phyloP scores from a whole-genome alignment of 2,113 vertebrate genomes.

The Myotis davidii region DNA sequence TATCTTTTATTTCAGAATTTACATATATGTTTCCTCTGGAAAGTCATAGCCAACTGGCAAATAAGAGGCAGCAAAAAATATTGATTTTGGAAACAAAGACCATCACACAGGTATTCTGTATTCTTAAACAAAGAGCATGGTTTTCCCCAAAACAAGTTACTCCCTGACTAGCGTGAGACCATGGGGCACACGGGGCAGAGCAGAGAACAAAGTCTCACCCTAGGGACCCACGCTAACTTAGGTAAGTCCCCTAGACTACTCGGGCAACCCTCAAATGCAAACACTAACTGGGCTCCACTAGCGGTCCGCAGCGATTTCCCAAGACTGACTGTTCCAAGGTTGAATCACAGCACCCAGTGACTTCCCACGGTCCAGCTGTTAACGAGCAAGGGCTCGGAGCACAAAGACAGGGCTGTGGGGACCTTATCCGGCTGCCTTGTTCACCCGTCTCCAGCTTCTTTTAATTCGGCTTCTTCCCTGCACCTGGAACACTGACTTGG shows the following conservation, averaged over 20 bases:
- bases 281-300: not conserved
- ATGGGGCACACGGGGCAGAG: not conserved
- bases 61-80: not conserved
- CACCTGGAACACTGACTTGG: slow-evolving; percentile 62
- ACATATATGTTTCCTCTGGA: not conserved
- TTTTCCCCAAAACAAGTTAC: not conserved
- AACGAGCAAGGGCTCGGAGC: slow-evolving; percentile 26
- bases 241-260: not conserved
- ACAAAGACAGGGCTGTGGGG: not conserved
- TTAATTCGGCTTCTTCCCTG: slow-evolving; percentile 57
- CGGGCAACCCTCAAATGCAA: not conserved
- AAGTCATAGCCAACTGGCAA: not conserved
- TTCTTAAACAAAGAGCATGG: not conserved
- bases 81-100: not conserved
- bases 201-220: not conserved
- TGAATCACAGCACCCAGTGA: not conserved
- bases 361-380: not conserved
- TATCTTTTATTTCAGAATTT: slow-evolving; percentile 31
- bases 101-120: not conserved
- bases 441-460: slow-evolving; percentile 6
- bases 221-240: not conserved
- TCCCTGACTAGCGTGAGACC: not conserved
- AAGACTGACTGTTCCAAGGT: not conserved
- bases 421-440: not conserved
- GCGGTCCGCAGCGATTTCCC: not conserved